Percentiles rank a stretch among this genome's conserved stretches.
phyloP scores from a whole-genome alignment of 2,797 vertebrate species.

The Sitta carolinensis region DNA sequence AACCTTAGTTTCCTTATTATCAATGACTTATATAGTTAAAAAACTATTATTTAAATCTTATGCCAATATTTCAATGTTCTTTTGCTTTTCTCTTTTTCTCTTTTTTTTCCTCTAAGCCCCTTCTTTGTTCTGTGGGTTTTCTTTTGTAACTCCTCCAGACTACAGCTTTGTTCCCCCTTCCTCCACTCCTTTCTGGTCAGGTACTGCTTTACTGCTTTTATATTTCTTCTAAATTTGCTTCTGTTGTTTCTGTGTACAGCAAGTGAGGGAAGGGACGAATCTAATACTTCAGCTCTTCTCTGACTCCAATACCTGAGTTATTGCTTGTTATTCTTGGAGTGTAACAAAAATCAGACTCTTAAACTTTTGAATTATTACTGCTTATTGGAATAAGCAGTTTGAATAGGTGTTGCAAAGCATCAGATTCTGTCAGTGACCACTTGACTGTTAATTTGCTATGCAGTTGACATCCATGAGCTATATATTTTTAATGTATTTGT shows the following conservation, averaged over 20 bases:
- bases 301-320: background rate
- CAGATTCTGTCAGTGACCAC: background rate
- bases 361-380: background rate
- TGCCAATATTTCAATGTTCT: constrained; percentile 80
- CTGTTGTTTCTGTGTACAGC: constrained; percentile 57
- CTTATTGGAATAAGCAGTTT: background rate
- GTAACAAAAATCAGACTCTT: background rate
- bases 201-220: constrained; percentile 85
- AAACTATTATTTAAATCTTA: constrained; percentile 51
- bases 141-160: constrained; percentile 95
- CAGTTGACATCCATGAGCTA: background rate
- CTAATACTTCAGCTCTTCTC: background rate
- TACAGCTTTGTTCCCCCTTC: constrained; percentile 98
- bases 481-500: background rate
- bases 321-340: background rate
- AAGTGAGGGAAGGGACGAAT: constrained; percentile 70
- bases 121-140: constrained; percentile 93
- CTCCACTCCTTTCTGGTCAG: constrained; percentile 99
- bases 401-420: background rate
- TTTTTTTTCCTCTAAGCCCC: constrained; percentile 85
- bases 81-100: constrained; percentile 85
- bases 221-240: constrained; percentile 71
- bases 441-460: background rate
- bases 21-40: constrained; percentile 43
- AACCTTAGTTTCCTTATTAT: constrained; percentile 63